Evolutionary conservation across 92 coral and sea anemone genomes (phyloP), one percentile per base, ranked within the genome.

Genomic region (Palythoa grandis): DNA sequence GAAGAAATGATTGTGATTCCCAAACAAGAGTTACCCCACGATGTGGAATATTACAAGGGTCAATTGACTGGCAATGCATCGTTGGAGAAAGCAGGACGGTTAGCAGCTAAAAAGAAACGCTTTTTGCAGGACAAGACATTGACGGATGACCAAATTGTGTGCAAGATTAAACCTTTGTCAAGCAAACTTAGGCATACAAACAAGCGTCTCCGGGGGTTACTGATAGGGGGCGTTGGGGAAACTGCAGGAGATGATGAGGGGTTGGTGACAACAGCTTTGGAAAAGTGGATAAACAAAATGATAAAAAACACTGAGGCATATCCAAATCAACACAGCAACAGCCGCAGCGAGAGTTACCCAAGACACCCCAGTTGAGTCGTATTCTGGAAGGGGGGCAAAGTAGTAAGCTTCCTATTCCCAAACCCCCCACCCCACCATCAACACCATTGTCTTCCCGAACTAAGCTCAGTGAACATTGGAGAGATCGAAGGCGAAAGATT

Each of bases 71-170:
- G 74, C 74, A 69, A 69, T 69, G 74, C 40, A 10, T 69, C 22
- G 43, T 69, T 69, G 74, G 43, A 69, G 15, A 11, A 69, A 69
- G 74, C 48, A 7, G 79, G 37, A n/a, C 63, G 37, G 7, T 22
- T 74, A 35, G 79, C 76, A 12, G 58, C 71, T 2, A 35, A 65
- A 79, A 79, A 79, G 85, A 79, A 82, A 82, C 86, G 86, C 11
- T 35, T 82, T 10, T 69, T 83, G 40, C 58, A 20, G 19, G 87
- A 83, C 69, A 72, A 47, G 7, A 9, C 37, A 17, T 52, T 68
- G 65, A 53, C 68, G 16, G 79, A 78, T 37, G 79, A 48, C 16
- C 37, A 83, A 70, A 53, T 22, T 6, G 87, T 83, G 14, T 66
- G 69, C 29, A 22, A 83, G 58, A 53, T 72, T 11, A 50, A 68